A percentile compares a stretch with the other conserved stretches of the same genome.
Evolutionary conservation across 2,797 vertebrate genomes (phyloP).

Genomic region (Helostoma temminkii): DNA sequence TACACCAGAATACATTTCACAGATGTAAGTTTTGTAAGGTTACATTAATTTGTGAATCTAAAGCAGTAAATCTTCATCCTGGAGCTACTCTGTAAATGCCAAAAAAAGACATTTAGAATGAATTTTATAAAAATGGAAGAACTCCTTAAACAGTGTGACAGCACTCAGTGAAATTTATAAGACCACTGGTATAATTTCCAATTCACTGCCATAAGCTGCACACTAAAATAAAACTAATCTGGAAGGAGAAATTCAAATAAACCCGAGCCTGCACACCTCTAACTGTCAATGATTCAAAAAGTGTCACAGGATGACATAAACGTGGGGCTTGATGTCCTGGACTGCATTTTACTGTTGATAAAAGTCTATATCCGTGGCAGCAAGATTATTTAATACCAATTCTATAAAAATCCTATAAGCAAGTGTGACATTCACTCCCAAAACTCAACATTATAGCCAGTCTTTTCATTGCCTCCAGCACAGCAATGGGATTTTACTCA

Average conservation of each 20-base stretch:
- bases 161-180: not conserved
- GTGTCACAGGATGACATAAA: no score
- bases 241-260: not conserved
- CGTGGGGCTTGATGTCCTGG: not conserved
- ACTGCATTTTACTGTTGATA: not conserved
- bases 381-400: not conserved
- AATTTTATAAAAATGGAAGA: no score
- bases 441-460: not conserved
- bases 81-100: not conserved
- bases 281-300: not conserved
- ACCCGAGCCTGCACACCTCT: not conserved
- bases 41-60: not conserved
- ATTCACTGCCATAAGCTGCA: not conserved
- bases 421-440: no score
- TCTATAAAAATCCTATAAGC: not conserved
- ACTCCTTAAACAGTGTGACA: not conserved
- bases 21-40: not conserved
- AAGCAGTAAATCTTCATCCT: not conserved
- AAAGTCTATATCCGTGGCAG: not conserved
- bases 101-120: not conserved
- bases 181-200: not conserved
- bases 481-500: conserved; percentile 1
- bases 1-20: not conserved
- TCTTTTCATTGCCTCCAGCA: not conserved
- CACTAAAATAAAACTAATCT: not conserved